phyloP scores from a whole-genome alignment of 2,113 vertebrate species.

The Setophaga coronata region DNA sequence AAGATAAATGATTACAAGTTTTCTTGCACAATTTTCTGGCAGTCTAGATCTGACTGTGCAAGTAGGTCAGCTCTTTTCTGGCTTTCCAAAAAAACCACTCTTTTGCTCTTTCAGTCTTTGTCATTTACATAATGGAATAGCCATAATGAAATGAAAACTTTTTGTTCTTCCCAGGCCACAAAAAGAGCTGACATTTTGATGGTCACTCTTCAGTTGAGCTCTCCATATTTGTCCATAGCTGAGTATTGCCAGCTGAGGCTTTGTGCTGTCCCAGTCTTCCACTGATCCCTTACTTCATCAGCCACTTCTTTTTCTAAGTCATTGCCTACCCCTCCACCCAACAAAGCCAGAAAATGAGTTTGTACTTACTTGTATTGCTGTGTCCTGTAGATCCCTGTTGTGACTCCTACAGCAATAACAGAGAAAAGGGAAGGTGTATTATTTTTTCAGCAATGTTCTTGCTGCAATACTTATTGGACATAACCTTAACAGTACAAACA shows the following conservation, averaged over 20 bases:
- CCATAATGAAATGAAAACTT: neutral
- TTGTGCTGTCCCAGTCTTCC: neutral
- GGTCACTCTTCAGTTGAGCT: neutral
- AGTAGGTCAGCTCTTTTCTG: neutral
- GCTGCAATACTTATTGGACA: neutral
- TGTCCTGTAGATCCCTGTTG: slow-evolving; percentile 78
- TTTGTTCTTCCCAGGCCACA: neutral
- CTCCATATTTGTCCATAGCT: neutral
- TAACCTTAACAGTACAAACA: neutral
- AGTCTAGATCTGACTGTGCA: neutral
- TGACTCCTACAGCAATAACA: slow-evolving; percentile 77
- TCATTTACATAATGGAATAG: neutral
- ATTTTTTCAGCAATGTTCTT: slow-evolving; percentile 40
- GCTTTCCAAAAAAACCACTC: neutral
- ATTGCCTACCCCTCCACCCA: neutral
- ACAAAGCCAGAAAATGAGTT: neutral
- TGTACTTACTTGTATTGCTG: slow-evolving; percentile 86
- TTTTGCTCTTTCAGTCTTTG: neutral
- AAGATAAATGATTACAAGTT: neutral
- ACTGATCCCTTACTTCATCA: neutral
- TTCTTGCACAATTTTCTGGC: neutral
- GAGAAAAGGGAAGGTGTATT: slow-evolving; percentile 44
- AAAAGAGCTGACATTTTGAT: neutral
- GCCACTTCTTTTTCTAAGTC: neutral
- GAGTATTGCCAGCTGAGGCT: neutral